Evolutionary conservation across 2,888 invertebrate genomes (phyloP), one percentile per base, ranked within the genome.

Genomic region (Stenichneumon culpator): DNA sequence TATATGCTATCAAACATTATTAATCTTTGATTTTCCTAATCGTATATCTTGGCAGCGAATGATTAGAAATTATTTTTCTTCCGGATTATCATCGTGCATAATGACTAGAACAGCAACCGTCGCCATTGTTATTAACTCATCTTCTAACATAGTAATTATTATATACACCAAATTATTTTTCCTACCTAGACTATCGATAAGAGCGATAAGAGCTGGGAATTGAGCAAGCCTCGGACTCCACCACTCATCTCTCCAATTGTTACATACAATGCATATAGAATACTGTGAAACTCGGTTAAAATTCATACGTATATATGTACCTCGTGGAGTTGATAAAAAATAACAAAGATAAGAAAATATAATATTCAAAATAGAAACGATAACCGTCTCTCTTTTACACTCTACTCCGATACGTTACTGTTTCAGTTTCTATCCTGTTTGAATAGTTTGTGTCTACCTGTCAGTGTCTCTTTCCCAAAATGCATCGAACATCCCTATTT

Each of bases 301-400:
- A 52, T 52, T 7, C 19, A 19, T 52, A 52, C 52, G 52, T 39
- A 39, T 39, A 39, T 39, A 39, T 39, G 39, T 19, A 52, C 82
- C 87, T 89, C 83, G 89, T 88, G 88, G 88, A 90, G 87, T 88
- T 90, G 87, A 87, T 60, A 90, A 90, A 91, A 91, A 89, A 22
- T 88, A 90, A 91, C 89, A 87, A 90, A 90, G 87, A 87, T 89
- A 89, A 92, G 90, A 91, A 91, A 91, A 91, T 91, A 91, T 88
- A 88, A 80, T 90, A 90, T 91, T 89, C 67, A 91, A 91, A 91
- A 91, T 91, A 90, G 90, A 91, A 91, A 91, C 90, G 90, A 91
- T 90, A 90, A 90, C 90, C 90, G 88, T 91, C 86, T 89, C 87
- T 89, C 81, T 90, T 72, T 88, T 86, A 52, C 19, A 28, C 54